A percentile compares a stretch with the other conserved stretches of the same genome.
Conservation (phyloP, 2,113 vertebrate species). For the Condylura cristata region DNA sequence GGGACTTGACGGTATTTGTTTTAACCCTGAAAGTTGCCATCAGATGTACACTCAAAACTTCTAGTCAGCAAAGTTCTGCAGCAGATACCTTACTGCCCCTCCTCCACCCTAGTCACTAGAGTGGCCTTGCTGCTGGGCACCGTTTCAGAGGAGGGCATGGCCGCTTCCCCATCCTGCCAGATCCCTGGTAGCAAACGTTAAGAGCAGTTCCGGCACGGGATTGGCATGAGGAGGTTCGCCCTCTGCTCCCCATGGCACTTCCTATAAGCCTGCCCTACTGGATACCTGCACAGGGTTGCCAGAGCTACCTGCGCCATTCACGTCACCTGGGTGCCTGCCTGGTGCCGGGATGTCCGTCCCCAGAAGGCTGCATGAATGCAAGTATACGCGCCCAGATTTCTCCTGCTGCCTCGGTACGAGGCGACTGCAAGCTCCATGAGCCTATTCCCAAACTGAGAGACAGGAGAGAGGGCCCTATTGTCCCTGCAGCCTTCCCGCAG, state of each 20-base stretch:
- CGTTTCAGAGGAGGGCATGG: not conserved
- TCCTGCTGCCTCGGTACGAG: not conserved
- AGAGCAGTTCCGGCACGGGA: not conserved
- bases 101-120: not conserved
- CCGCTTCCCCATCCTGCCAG: not conserved
- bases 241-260: not conserved
- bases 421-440: not conserved
- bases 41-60: not conserved
- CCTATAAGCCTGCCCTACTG: not conserved
- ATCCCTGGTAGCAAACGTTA: rapidly evolving
- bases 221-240: not conserved
- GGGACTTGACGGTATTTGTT: not conserved
- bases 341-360: not conserved
- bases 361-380: not conserved
- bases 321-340: not conserved
- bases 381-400: not conserved
- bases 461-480: not conserved
- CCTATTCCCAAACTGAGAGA: not conserved
- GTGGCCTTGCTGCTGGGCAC: not conserved
- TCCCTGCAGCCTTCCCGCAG: not conserved
- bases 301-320: not conserved
- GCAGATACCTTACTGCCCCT: not conserved
- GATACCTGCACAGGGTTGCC: not conserved
- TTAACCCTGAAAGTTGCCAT: slow-evolving; percentile 25
- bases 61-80: not conserved